Conservation (phyloP, 2,797 vertebrate species). For the Xiphorhynchus erythropygius region DNA sequence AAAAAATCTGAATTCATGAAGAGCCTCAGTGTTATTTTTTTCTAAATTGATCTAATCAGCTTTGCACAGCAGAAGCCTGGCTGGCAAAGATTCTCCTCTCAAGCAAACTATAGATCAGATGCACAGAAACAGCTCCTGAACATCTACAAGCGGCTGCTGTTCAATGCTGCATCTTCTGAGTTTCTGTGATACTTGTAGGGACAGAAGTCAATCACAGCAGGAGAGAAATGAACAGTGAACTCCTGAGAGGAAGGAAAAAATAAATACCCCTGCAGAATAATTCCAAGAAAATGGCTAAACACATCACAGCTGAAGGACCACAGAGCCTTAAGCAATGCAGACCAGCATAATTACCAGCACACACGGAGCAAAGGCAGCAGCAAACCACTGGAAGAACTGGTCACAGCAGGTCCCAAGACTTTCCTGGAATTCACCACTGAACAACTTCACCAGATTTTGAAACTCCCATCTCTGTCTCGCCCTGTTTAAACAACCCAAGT, state of each 20-base stretch:
- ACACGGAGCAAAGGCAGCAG: neutral
- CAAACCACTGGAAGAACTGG: neutral
- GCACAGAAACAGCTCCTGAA: neutral
- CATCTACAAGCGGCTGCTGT: neutral
- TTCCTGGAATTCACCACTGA: neutral
- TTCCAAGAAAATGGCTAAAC: constrained; percentile 13
- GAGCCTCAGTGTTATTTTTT: neutral
- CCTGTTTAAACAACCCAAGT: neutral
- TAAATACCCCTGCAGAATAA: neutral
- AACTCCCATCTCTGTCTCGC: neutral
- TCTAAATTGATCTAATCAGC: neutral
- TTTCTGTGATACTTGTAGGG: neutral
- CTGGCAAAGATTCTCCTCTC: neutral
- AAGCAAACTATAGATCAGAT: neutral
- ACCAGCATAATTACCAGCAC: neutral
- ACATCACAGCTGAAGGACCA: neutral
- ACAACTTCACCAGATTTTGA: neutral
- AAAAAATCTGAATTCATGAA: neutral
- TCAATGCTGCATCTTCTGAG: neutral
- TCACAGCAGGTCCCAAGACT: neutral
- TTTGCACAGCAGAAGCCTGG: neutral
- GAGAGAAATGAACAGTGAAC: neutral
- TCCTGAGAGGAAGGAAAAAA: neutral
- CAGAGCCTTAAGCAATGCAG: neutral
- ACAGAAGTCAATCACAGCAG: neutral